Base-by-base conservation (phyloP, 2,888 invertebrate species). In the Chalcosyrphus nemorum region DNA sequence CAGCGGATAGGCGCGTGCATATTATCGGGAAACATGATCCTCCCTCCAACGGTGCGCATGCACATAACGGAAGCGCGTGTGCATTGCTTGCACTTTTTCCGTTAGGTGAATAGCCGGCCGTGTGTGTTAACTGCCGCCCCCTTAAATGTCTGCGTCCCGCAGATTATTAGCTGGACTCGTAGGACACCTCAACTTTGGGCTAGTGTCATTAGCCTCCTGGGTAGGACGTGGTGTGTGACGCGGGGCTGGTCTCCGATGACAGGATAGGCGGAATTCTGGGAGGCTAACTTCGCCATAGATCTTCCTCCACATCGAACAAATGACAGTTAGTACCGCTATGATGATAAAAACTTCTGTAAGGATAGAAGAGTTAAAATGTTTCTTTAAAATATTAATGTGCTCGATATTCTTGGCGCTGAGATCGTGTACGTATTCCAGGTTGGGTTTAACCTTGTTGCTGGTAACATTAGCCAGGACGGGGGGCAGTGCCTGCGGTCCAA, bases 331-430 rank as follows among this genome's bases (percentile, higher is more conserved):
- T 2, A 68, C 32, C 3, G 19, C 4, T 29, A 72, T 19, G 13
- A 72, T 13, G 11, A 61, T 29, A 7, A 72, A 21, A 21, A 72
- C 35, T 27, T 61, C 72, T 72, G 72, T 61, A 54, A 72, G 1
- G 2, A 72, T 72, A 54, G 61, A 72, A 41, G 61, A 52, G 17
- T 54, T 61, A 59, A 71, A 15, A 24, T 57, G 27, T n/a, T 45
- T 45, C 19, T 68, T 54, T 9, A 68, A 32, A n/a, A 24, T 29
- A 1, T 27, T 68, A 13, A 68, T 56, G 29, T 11, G 32, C n/a
- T 63, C 11, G 6, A 63, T 63, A 1, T 63, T 63, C 4, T 19
- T 27, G 0, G 32, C 27, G 41, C 61, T 63, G 13, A 63, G 27
- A 17, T 38, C n/a, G 21, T 56, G 56, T 11, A 56, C n/a, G 66